Evolutionary conservation across 1,140 invertebrate genomes (phyloP), one percentile per base, ranked within the genome.

Genomic region (Ericerus pela): DNA sequence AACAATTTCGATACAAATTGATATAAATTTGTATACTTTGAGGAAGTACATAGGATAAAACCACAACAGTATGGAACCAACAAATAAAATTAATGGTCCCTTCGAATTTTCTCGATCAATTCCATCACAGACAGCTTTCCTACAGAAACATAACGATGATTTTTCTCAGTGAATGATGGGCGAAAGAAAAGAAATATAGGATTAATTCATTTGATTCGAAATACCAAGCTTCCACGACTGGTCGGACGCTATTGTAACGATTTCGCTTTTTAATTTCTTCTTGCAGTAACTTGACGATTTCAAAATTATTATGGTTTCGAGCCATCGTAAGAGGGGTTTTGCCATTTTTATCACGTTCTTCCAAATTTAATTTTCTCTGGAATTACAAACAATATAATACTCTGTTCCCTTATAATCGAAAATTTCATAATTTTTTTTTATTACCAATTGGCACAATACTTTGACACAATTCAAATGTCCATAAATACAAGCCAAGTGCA

Each of bases 11-110:
- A 16, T 14, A 16, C 3, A 16, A 16, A 8, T 33, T 10, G n/a
- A 20, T 16, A 41, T 33, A 22, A 52, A 52, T 4, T 8, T 20
- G 56, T 73, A 72, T 72, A 85, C 82, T 68, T 83, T 80, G 51
- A 91, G 78, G 61, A 93, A 73, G 67, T 93, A 94, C 85, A 93
- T 89, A 0, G 90, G 89, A 68, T 94, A 93, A 20, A 85, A 88
- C 88, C 88, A 93, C 2, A 90, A 71, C 2, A 93, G 69, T 5
- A 92, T 81, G 4, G 85, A 90, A 36, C 84, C 76, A 59, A 92
- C 72, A 62, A 93, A 90, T 59, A 94, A 80, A 14, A 93, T 68
- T 1, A 93, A 67, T 0, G 90, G 88, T 31, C 82, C 82, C 74
- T 93, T 93, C 3, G 85, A 89, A 63, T 91, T 84, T 1, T 88